phyloP scores from a whole-genome alignment of 2,888 invertebrate species.

The Philhelius pedissequus region DNA sequence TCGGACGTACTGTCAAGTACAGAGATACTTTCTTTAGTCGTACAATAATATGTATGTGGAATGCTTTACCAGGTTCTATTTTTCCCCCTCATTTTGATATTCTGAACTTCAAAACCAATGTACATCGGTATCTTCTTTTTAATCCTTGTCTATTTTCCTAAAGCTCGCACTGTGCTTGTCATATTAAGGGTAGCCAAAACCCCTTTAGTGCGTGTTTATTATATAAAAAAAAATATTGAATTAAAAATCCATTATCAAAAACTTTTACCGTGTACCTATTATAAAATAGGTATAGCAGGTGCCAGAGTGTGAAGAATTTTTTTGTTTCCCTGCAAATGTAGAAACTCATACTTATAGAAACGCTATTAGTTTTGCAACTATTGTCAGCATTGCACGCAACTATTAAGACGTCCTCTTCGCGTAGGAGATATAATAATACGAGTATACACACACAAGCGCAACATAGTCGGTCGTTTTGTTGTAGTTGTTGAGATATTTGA shows the following conservation, averaged over 20 bases:
- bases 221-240: too few relatives aligned
- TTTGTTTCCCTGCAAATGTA: neutral
- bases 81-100: too few relatives aligned
- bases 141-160: too few relatives aligned
- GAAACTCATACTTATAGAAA: neutral
- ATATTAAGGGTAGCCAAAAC: too few relatives aligned
- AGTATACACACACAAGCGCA: neutral
- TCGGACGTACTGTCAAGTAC: too few relatives aligned
- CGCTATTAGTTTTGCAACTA: conserved; percentile 10
- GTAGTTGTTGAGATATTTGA: conserved; percentile 23
- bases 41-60: too few relatives aligned
- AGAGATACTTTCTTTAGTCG: too few relatives aligned
- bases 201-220: too few relatives aligned
- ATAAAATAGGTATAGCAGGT: neutral
- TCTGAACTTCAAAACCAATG: too few relatives aligned
- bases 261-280: neutral
- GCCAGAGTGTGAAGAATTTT: neutral
- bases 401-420: neutral
- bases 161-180: too few relatives aligned
- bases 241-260: neutral
- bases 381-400: conserved; percentile 42
- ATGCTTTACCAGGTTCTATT: too few relatives aligned
- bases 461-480: neutral
- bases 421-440: neutral
- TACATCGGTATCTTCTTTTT: too few relatives aligned